Base-by-base conservation (phyloP, 1,140 invertebrate genomes). In the Gryllus bimaculatus region DNA sequence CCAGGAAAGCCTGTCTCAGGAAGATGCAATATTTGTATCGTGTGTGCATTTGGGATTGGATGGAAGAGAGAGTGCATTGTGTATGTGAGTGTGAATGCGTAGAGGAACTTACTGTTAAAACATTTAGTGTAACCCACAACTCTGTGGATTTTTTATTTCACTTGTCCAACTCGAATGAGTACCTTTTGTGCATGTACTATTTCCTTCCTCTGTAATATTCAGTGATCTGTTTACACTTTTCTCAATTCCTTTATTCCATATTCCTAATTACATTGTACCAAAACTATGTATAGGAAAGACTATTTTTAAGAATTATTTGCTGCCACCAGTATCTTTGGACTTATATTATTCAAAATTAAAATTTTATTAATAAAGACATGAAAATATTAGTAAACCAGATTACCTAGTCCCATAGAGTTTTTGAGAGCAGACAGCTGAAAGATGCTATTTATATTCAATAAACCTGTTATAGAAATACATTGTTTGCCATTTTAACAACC, bases 381-480 rank as follows among this genome's bases (percentile, higher is more conserved):
- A 79, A 79, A 79, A 79, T 78, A 78, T 39, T 78, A 77, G 18
- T 74, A 75, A 79, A 76, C 73, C 54, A 77, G 76, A 73, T 79
- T 26, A 54, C 75, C 79, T 79, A 79, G 79, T 77, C 79, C 76
- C 21, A 77, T 79, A 79, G 79, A 77, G 79, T 79, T 79, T 79
- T 79, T 76, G 79, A 79, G 76, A 79, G 79, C 79, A 79, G 75
- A 79, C 75, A 48, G 75, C 75, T 66, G 75, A 77, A 79, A 79
- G 75, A 79, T 79, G 79, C 79, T 79, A 79, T 79, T 79, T 79
- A 79, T 79, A 79, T 79, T 77, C 76, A 79, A 79, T 79, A 79
- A 79, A 73, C 39, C 47, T 75, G 74, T 79, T 79, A 79, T 75
- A 21, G 74, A 79, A 48, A 48, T 75, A 49, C 18, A 13, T 66